Evolutionary conservation across 2,888 invertebrate genomes (phyloP), one percentile per base, ranked within the genome.

Genomic region (Microctonus brassicae): DNA sequence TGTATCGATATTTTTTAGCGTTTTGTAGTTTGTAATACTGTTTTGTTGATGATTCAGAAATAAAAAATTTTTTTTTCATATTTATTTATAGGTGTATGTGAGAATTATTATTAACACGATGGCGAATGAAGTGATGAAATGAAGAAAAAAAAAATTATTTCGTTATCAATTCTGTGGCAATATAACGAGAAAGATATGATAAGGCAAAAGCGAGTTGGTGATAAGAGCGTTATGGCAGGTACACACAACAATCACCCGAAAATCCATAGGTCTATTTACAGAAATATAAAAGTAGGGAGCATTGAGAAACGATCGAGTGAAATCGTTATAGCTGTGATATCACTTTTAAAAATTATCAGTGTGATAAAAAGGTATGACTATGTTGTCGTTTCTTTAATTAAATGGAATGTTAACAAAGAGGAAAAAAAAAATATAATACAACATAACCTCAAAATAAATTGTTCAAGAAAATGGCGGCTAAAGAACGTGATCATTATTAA

Each of bases 251-350:
- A 47, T n/a, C 66, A 42, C 55, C 68, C 74, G 70, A 75, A 72
- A 72, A 74, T 74, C 67, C 72, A 53, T 65, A 67, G 33, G 66
- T 57, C 47, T 74, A 63, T 72, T 72, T 75, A 69, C 60, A 22
- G 36, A 66, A 17, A 60, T 58, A 26, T 60, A 66, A 61, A 55
- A 52, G 26, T 39, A 39, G 64, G 55, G 63, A 22, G 47, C 24
- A 52, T 60, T 24, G 47, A 62, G 58, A 67, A 60, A 22, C 61
- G n/a, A 52, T 60, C 33, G 7, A 47, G 47, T 47, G 20, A 17
- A 20, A 20, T 7, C n/a, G n/a, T 47, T 47, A n/a, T n/a, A 7
- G 17, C 17, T 17, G 17, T 47, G 47, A 47, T 62, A 60, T 47
- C 65, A 47, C 29, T 64, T 71, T 62, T 33, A 22, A 39, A n/a